Evolutionary conservation across 2,797 vertebrate species (phyloP), one percentile per base, ranked within the genome.

Genomic region (Enteromius trimaculatus): DNA sequence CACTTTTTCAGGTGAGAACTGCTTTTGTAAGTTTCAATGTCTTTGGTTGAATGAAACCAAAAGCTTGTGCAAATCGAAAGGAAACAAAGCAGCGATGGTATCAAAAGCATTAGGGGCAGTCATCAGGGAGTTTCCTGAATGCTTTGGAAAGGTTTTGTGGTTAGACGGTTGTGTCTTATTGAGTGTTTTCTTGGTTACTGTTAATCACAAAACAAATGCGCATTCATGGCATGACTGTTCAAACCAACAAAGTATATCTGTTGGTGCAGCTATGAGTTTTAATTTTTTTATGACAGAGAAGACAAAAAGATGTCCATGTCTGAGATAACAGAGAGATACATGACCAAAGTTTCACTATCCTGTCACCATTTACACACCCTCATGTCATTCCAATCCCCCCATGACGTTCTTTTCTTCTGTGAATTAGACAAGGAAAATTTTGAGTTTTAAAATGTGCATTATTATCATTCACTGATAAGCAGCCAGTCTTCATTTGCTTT

Each of bases 1-100:
- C 83, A 86, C 74, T 64, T 91, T 90, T 88, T 77, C 89, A 88
- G 90, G 90, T 91, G 83, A 85, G 85, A 72, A 4, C 16, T 21
- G 55, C 37, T 42, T 44, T 60, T 26, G 11, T 21, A 55, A 3
- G n/a, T 68, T 74, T 74, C 13, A 49, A 6, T 53, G 3, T 23
- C 11, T 60, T 44, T 47, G 23, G 21, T 19, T 71, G 42, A n/a
- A 39, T 19, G 49, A 75, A 51, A 75, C n/a, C 44, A 53, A 29
- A 75, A 44, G 34, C 23, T 75, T 17, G 17, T 53, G 44, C 29
- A 62, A 17, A 64, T 19, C 17, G 1, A 9, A 21, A 49, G 2
- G 26, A 23, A 34, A 8, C 6, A 39, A 31, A 77, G 26, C 3
- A 69, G 55, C 2, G 39, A 26, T 26, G 4, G 14, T 69, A 53